These are phyloP conservation scores for Rhorus exstirpatorius DNA, from an alignment of 2,888 invertebrate genomes.

Conservation along the genomic window DNA sequence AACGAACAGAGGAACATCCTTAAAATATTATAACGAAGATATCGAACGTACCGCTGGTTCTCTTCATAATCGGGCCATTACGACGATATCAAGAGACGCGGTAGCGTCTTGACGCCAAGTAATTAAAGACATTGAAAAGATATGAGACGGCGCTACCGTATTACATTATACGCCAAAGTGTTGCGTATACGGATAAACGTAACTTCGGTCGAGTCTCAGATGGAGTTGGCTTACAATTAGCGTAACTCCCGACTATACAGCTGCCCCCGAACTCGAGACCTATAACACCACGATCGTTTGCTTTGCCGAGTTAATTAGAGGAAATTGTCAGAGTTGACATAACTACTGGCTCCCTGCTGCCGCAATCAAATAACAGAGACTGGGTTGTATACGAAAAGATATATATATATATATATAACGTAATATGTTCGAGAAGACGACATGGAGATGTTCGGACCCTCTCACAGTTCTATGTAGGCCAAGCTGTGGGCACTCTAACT, in stretches of 20 bases:
- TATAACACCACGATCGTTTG: conserved; percentile 52
- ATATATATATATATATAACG: background rate
- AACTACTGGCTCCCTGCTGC: conserved; percentile 44
- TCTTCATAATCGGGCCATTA: no score
- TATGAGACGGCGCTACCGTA: no score
- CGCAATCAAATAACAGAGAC: conserved; percentile 52
- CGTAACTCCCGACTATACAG: conserved; percentile 50
- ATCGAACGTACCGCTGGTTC: no score
- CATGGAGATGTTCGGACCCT: conserved; percentile 7
- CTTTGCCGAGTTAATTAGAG: conserved; percentile 53
- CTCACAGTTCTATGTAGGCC: conserved; percentile 10
- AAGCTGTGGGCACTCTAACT: conserved; percentile 16
- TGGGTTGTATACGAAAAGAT: background rate
- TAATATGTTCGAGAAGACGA: background rate
- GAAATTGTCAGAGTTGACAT: conserved; percentile 56
- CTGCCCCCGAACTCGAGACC: conserved; percentile 25
- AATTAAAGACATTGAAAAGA: no score
- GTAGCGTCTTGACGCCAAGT: no score
- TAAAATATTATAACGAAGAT: no score
- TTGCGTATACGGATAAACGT: background rate
- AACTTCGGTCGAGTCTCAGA: conserved; percentile 22
- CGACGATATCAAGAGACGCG: no score
- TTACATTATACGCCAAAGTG: no score
- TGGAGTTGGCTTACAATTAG: conserved; percentile 56
- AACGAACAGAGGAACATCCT: no score